Conservation (phyloP, 2,113 vertebrate species). For the Scomber colias region DNA sequence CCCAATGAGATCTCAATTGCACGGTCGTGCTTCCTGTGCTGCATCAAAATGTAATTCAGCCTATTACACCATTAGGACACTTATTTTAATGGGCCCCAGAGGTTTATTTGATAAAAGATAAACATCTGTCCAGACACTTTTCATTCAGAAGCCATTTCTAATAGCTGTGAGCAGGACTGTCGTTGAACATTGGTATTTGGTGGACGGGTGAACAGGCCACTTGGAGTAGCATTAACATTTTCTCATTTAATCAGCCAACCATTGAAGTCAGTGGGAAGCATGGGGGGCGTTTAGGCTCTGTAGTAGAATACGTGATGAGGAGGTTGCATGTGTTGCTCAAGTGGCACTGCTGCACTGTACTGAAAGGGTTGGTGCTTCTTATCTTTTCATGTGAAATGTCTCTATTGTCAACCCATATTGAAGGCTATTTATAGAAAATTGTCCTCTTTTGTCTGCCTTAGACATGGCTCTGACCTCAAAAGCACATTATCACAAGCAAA, state of each 20-base stretch:
- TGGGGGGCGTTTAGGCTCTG: slow-evolving; percentile 44
- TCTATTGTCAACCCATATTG: slow-evolving; percentile 32
- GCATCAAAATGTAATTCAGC: slow-evolving; percentile 36
- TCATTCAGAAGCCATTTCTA: background rate
- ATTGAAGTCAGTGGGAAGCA: slow-evolving; percentile 49
- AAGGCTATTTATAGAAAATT: slow-evolving; percentile 54
- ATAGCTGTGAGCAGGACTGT: background rate
- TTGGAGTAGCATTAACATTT: slow-evolving; percentile 48
- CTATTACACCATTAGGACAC: background rate
- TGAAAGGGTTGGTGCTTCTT: slow-evolving; percentile 7
- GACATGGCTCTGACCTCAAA: slow-evolving; percentile 50
- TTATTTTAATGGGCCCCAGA: background rate
- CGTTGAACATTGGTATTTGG: slow-evolving; percentile 8
- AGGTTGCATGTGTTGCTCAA: slow-evolving; percentile 67
- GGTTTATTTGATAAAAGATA: background rate
- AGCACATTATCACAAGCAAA: background rate
- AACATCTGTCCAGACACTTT: background rate
- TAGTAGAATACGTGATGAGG: slow-evolving; percentile 76
- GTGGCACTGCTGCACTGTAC: slow-evolving; percentile 17
- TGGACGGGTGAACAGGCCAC: slow-evolving; percentile 47
- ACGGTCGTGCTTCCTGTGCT: slow-evolving; percentile 52
- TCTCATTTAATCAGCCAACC: slow-evolving; percentile 47
- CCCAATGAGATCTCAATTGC: slow-evolving; percentile 65
- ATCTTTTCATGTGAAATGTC: slow-evolving; percentile 2
- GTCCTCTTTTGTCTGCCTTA: slow-evolving; percentile 20